Base-by-base conservation (phyloP, 2,113 vertebrate genomes). In the Megatriorchis doriae region DNA sequence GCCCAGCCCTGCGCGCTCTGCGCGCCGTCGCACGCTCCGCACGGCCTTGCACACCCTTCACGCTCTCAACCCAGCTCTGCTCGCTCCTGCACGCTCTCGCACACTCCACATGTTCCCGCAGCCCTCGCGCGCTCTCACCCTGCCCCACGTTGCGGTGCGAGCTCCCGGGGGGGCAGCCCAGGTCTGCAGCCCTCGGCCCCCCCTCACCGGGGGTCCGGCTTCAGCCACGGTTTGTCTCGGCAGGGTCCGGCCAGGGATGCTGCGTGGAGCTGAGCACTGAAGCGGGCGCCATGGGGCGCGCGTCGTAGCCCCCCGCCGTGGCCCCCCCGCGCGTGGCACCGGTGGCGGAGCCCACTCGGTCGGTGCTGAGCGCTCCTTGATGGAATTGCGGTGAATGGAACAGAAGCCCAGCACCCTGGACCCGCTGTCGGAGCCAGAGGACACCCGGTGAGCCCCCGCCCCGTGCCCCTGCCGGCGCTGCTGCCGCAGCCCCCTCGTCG, bases 321-420 rank as follows among this genome's bases (percentile, higher is more conserved):
- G 93, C 65, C 91, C 31, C 88, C 88, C 89, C 53, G 34, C 50
- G 86, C 67, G 81, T 92, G 86, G 93, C 95, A 93, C 94, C 93
- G 90, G 94, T 92, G 96, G 94, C 90, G 56, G 98, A 96, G 98
- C 98, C 98, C 98, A 93, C 98, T 96, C 94, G 97, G 96, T 98
- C 96, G 98, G 98, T 98, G 97, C 93, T 96, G 97, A 93, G 96
- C 91, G 96, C 97, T 98, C 97, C 98, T 98, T 98, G 98, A 98
- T 98, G 98, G 98, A 98, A 98, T 98, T 98, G 97, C 98, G 98
- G 98, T 98, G 98, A 98, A 98, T 98, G 98, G 98, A 98, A 98
- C 98, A 98, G 98, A 98, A 98, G 98, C 98, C 98, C 98, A 98
- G 98, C 98, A 98, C 98, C 98, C 98, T 98, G 98, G 98, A 98